A percentile compares a stretch with the other conserved stretches of the same genome.
Evolutionary conservation across 2,888 invertebrate species (phyloP).

Genomic region (Tridacna gigas): DNA sequence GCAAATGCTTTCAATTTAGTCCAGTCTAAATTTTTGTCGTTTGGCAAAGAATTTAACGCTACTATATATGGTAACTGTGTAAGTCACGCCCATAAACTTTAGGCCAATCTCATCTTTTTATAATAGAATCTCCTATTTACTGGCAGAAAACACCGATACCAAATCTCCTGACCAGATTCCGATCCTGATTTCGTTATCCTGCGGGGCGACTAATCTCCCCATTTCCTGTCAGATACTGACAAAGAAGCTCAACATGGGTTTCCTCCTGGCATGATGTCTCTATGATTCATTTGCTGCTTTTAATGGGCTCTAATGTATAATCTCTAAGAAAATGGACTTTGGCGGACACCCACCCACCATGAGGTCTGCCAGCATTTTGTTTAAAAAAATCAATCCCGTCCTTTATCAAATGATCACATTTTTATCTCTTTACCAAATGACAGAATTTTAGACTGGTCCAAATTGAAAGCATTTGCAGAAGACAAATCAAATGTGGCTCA

Average conservation of each 20-base stretch:
- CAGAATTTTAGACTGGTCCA: too few relatives aligned
- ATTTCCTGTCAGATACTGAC: conserved; percentile 19
- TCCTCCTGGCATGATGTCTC: conserved; percentile 8
- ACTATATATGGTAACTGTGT: too few relatives aligned
- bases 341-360: neutral
- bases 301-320: conserved; percentile 1
- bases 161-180: too few relatives aligned
- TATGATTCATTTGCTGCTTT: neutral
- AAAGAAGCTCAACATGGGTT: conserved; percentile 5
- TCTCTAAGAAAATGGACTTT: neutral
- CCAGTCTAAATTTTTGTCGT: neutral
- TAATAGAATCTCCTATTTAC: too few relatives aligned
- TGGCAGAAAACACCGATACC: too few relatives aligned
- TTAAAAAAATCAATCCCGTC: too few relatives aligned
- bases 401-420: too few relatives aligned
- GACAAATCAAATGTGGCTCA: too few relatives aligned
- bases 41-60: neutral
- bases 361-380: neutral
- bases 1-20: neutral
- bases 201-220: conserved; percentile 16
- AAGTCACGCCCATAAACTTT: too few relatives aligned
- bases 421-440: too few relatives aligned
- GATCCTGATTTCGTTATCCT: conserved; percentile 13
- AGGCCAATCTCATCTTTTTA: too few relatives aligned
- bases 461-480: too few relatives aligned